Conservation (phyloP, 2,113 vertebrate genomes). For the Caloenas nicobarica region DNA sequence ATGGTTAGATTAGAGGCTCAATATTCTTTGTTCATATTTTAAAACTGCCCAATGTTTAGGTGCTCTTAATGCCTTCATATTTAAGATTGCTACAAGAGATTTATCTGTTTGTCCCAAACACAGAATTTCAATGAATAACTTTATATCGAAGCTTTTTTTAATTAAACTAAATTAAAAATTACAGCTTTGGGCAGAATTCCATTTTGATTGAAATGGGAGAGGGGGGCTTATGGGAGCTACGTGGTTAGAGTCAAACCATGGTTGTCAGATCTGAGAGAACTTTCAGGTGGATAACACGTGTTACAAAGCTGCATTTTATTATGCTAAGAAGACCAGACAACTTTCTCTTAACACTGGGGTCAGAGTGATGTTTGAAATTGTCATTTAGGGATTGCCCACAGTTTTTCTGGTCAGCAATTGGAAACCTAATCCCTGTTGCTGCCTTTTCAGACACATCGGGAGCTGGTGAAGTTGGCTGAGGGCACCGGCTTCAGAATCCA, state of each 20-base stretch:
- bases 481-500: constrained; percentile 91
- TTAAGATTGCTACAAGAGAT: background rate
- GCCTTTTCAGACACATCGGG: constrained; percentile 86
- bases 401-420: background rate
- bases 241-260: fast-evolving
- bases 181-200: background rate
- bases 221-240: background rate
- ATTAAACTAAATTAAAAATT: background rate
- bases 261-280: background rate
- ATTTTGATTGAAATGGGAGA: background rate
- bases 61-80: background rate
- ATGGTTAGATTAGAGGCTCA: background rate
- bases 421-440: background rate
- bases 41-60: background rate
- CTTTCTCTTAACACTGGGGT: background rate
- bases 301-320: background rate
- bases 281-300: background rate
- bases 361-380: background rate
- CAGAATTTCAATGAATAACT: background rate
- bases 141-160: background rate
- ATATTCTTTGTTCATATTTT: background rate
- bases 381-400: background rate
- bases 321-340: background rate
- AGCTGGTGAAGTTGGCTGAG: constrained; percentile 89
- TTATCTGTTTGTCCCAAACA: background rate